A percentile compares a stretch with the other conserved stretches of the same genome.
Conservation (phyloP, 2,888 invertebrate species). For the Sarcophaga variegata region DNA sequence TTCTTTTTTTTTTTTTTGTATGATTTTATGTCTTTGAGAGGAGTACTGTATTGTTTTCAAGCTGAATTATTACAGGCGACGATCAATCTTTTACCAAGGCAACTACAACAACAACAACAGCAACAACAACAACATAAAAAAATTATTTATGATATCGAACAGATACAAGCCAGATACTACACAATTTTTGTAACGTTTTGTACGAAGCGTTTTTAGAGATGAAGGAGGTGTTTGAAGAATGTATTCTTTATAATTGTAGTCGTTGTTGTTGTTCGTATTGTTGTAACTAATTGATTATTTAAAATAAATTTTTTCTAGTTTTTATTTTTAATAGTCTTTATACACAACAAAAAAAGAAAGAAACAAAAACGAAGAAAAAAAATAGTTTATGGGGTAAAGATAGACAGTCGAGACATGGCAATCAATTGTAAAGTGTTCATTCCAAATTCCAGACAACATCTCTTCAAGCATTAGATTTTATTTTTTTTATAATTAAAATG, state of each 20-base stretch:
- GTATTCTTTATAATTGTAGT: background rate
- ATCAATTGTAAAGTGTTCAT: background rate
- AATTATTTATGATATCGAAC: slow-evolving; percentile 55
- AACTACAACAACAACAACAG: no score
- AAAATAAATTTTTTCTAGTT: slow-evolving; percentile 16
- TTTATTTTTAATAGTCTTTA: background rate
- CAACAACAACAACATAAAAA: background rate
- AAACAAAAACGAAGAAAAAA: slow-evolving; percentile 1
- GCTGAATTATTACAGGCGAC: slow-evolving; percentile 15
- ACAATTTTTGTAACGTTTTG: no score
- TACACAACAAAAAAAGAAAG: no score
- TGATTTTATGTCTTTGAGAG: slow-evolving; percentile 10
- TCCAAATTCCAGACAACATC: no score
- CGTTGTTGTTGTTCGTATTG: slow-evolving; percentile 1
- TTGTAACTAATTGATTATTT: slow-evolving; percentile 57
- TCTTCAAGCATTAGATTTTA: no score
- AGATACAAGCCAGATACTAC: no score
- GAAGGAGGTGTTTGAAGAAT: background rate
- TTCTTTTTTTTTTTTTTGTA: background rate
- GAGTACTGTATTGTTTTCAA: background rate
- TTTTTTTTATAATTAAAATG: no score
- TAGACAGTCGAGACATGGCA: no score
- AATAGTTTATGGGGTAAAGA: no score
- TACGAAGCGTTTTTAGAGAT: no score
- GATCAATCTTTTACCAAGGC: slow-evolving; percentile 51